Evolutionary conservation across 2,113 vertebrate species (phyloP).

Genomic region (Daubentonia madagascariensis): DNA sequence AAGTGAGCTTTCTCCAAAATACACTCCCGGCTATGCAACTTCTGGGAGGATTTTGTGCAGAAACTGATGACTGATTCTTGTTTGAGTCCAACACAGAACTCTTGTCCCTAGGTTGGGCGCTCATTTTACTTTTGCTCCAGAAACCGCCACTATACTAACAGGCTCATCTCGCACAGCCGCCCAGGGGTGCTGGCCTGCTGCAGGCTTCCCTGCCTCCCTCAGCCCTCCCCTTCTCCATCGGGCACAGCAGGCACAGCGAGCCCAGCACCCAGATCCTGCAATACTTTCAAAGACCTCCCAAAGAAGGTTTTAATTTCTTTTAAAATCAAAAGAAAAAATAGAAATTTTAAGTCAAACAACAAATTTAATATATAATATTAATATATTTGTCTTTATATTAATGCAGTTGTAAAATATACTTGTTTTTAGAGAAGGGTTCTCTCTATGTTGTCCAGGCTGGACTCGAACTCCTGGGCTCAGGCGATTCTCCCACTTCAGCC

Average conservation of each 20-base stretch:
- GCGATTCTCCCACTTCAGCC: too few species aligned
- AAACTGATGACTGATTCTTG: background rate
- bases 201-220: fast-evolving
- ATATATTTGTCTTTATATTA: background rate
- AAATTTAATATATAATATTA: background rate
- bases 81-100: background rate
- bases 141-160: background rate
- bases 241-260: fast-evolving
- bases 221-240: background rate
- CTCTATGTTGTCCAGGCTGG: too few species aligned
- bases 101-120: background rate
- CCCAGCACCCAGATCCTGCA: too few species aligned
- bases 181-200: background rate
- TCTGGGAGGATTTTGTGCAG: background rate
- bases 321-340: background rate
- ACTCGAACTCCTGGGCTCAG: too few species aligned
- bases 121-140: background rate
- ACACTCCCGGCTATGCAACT: background rate
- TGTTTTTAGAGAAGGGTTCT: too few species aligned
- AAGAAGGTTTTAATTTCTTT: background rate
- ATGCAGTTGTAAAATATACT: background rate
- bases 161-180: background rate
- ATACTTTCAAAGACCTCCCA: background rate
- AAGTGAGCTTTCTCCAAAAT: background rate
- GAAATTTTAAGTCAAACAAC: conserved; percentile 11